These are phyloP conservation scores for Mormyrus lacerda DNA, from an alignment of 2,113 vertebrate genomes.

Conservation along the genomic window DNA sequence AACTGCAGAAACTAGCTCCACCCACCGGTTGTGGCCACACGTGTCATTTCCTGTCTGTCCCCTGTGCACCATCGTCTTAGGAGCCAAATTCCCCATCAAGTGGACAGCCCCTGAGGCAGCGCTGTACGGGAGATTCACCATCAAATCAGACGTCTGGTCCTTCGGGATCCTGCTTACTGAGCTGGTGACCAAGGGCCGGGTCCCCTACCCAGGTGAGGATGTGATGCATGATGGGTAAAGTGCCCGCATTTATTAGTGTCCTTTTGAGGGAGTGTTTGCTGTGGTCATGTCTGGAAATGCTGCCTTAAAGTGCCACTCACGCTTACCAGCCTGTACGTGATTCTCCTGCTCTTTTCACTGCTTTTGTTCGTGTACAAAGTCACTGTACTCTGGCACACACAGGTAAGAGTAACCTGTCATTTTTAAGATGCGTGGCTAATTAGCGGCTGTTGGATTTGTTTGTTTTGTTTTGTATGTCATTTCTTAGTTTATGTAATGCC, in stretches of 20 bases:
- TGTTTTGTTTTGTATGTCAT: not conserved
- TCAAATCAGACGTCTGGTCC: slow-evolving; percentile 97
- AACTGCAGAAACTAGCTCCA: not conserved
- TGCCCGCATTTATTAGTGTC: not conserved
- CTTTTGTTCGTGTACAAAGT: not conserved
- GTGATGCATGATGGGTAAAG: not conserved
- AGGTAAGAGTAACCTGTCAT: not conserved
- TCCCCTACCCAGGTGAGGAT: slow-evolving; percentile 90
- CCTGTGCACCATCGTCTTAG: slow-evolving; percentile 43
- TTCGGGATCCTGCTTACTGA: slow-evolving; percentile 94
- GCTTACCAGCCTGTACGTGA: not conserved
- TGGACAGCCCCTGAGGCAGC: slow-evolving; percentile 95
- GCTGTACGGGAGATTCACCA: slow-evolving; percentile 92
- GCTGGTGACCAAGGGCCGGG: slow-evolving; percentile 94
- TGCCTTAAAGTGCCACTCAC: not conserved
- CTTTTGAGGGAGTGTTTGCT: not conserved
- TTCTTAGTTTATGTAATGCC: not conserved
- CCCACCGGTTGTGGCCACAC: not conserved
- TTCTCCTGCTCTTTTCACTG: not conserved
- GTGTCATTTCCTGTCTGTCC: not conserved
- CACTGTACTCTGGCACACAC: not conserved
- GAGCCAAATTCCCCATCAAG: slow-evolving; percentile 97
- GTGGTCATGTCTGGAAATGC: not conserved
- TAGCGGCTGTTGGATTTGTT: not conserved
- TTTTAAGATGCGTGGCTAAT: not conserved